Percentiles rank a stretch among this genome's conserved stretches.
These are phyloP conservation scores for Ceyx erithaca DNA, from an alignment of 2,797 vertebrate genomes.

Conservation along the genomic window DNA sequence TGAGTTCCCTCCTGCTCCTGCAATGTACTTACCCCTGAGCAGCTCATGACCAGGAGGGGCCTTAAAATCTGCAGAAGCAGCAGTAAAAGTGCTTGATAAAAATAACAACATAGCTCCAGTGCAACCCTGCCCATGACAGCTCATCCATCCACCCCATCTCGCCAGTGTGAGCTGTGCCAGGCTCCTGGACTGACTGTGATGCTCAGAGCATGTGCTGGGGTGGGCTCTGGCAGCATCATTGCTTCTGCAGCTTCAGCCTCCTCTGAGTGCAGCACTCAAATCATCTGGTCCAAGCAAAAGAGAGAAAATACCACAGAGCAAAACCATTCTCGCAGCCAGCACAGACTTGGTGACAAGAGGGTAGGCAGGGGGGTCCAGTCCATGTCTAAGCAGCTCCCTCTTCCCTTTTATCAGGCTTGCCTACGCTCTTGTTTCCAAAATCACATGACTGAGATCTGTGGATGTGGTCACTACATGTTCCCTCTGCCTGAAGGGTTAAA, in stretches of 20 bases:
- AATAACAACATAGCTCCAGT: neutral
- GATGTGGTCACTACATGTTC: conserved; percentile 80
- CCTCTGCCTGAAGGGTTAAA: conserved; percentile 69
- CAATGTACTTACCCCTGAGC: fast-evolving
- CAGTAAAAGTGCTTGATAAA: neutral
- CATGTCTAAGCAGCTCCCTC: fast-evolving
- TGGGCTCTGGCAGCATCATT: neutral
- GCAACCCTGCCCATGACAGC: fast-evolving
- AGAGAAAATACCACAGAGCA: neutral
- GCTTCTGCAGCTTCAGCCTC: neutral
- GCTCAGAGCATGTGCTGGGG: fast-evolving
- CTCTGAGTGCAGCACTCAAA: neutral
- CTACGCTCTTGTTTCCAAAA: conserved; percentile 84
- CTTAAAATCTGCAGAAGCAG: neutral
- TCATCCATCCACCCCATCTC: fast-evolving
- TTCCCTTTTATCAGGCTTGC: conserved; percentile 74
- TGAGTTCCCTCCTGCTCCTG: neutral
- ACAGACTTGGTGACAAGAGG: fast-evolving
- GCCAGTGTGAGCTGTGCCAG: fast-evolving
- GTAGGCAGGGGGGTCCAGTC: neutral
- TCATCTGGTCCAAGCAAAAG: fast-evolving
- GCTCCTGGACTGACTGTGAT: fast-evolving
- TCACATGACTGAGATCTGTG: conserved; percentile 73
- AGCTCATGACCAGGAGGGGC: neutral
- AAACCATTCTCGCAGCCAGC: neutral